phyloP scores from a whole-genome alignment of 1,140 invertebrate species.

The Leucophenga varia region DNA sequence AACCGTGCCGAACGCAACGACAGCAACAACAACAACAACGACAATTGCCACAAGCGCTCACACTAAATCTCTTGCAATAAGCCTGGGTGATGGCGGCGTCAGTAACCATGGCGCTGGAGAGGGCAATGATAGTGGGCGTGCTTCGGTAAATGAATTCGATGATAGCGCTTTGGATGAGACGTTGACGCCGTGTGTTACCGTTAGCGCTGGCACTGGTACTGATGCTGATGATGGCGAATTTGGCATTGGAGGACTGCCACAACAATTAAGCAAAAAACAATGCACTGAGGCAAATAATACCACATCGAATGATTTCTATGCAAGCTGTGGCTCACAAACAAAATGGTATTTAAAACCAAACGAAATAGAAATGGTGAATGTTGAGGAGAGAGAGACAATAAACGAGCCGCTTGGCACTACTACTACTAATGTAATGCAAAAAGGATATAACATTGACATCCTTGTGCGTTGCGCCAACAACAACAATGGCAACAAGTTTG shows the following conservation, averaged over 20 bases:
- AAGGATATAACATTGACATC: constrained; percentile 4
- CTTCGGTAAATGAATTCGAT: constrained; percentile 39
- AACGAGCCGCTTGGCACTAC: too few relatives aligned
- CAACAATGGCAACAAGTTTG: constrained; percentile 4
- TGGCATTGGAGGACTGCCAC: background rate
- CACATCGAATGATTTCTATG: constrained; percentile 13
- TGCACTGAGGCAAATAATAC: background rate
- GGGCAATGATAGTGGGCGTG: constrained; percentile 43
- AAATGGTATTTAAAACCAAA: constrained; percentile 38
- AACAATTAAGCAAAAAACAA: constrained; percentile 15
- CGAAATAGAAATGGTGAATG: background rate
- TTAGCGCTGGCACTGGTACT: background rate
- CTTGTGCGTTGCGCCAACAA: constrained; percentile 2
- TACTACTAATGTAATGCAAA: background rate
- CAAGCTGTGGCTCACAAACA: constrained; percentile 30
- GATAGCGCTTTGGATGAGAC: constrained; percentile 20
- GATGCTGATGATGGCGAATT: too few relatives aligned
- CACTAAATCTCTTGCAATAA: constrained; percentile 1
- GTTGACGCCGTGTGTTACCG: background rate
- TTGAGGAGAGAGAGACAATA: too few relatives aligned
- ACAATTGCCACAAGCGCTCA: constrained; percentile 5
- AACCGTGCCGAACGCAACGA: constrained; percentile 3
- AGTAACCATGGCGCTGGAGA: constrained; percentile 1
- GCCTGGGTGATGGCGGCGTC: background rate
- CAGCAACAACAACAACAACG: constrained; percentile 13